phyloP scores from a whole-genome alignment of 2,797 vertebrate species.

The Alectoris magna region DNA sequence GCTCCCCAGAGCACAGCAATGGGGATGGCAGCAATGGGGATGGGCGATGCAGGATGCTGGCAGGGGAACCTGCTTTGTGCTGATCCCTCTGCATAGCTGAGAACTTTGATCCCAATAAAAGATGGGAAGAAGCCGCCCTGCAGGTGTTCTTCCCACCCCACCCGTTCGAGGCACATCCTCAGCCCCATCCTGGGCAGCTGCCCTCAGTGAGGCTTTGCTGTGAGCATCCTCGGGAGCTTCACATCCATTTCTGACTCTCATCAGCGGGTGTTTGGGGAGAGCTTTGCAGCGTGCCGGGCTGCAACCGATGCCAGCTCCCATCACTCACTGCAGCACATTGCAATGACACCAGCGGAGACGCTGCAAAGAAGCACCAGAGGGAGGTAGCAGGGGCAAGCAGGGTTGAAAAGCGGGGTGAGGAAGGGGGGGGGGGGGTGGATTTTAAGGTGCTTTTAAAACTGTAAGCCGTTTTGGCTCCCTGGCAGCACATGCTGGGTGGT shows the following conservation, averaged over 20 bases:
- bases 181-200: background rate
- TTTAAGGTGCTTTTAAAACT: background rate
- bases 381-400: background rate
- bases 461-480: background rate
- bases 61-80: background rate
- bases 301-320: background rate
- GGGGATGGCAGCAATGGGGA: no score
- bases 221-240: accelerated
- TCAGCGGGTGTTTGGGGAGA: accelerated
- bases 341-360: background rate
- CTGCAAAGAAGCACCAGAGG: background rate
- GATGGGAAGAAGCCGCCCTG: background rate
- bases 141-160: background rate
- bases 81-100: background rate
- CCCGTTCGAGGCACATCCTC: accelerated
- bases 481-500: accelerated
- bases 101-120: background rate
- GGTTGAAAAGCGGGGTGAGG: no score
- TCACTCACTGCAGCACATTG: background rate
- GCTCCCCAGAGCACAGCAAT: no score
- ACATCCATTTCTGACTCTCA: background rate
- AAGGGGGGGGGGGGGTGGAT: no score
- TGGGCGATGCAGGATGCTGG: no score
- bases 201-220: background rate
- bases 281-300: background rate